Evolutionary conservation across 2,797 vertebrate species (phyloP).

Genomic region (Taenioides sp.): DNA sequence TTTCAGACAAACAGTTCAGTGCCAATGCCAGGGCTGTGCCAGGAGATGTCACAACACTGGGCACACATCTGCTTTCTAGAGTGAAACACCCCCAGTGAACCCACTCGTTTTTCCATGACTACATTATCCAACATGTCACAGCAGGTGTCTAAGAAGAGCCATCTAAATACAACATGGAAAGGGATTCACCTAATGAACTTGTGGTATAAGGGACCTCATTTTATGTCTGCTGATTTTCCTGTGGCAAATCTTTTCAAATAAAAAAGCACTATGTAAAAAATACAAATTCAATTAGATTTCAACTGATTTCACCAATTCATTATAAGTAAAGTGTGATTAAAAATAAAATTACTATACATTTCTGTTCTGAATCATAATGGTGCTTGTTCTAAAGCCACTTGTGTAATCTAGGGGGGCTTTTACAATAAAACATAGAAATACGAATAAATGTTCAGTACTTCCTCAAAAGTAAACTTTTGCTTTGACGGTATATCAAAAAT

Average conservation of each 20-base stretch:
- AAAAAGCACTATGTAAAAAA: neutral
- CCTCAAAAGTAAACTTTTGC: too few relatives aligned
- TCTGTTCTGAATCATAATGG: too few relatives aligned
- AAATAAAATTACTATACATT: too few relatives aligned
- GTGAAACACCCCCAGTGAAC: slow-evolving; percentile 5
- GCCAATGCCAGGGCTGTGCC: slow-evolving; percentile 1
- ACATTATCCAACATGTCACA: slow-evolving; percentile 14
- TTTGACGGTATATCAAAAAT: too few relatives aligned
- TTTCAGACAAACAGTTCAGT: neutral
- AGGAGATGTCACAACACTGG: slow-evolving; percentile 14
- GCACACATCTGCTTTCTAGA: slow-evolving; percentile 24
- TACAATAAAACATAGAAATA: too few relatives aligned
- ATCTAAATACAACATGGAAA: neutral
- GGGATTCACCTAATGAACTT: neutral
- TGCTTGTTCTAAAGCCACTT: too few relatives aligned
- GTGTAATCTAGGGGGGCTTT: too few relatives aligned
- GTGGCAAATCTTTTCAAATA: neutral
- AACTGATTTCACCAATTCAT: too few relatives aligned
- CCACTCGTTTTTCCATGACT: slow-evolving; percentile 18
- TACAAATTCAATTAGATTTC: too few relatives aligned
- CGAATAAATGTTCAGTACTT: too few relatives aligned
- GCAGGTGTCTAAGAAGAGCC: slow-evolving; percentile 22
- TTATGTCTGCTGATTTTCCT: neutral
- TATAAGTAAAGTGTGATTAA: too few relatives aligned
- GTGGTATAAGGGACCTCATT: neutral